Percentiles rank a stretch among this genome's conserved stretches.
phyloP scores from a whole-genome alignment of 2,113 vertebrate species.

The Rostratula benghalensis region DNA sequence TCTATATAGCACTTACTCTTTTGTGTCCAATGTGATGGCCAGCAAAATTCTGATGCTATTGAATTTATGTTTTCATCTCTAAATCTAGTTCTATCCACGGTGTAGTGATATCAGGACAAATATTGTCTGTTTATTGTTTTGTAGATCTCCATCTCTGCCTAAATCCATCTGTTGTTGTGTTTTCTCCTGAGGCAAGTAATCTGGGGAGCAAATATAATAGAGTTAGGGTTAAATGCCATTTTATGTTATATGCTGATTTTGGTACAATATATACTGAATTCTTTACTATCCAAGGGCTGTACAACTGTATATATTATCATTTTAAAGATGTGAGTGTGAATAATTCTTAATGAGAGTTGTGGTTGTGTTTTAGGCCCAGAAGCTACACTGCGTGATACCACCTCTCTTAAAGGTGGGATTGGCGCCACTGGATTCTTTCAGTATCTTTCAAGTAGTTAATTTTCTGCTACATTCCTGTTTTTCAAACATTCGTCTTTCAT shows the following conservation, averaged over 20 bases:
- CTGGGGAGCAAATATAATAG: background rate
- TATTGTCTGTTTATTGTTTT: background rate
- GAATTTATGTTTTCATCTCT: background rate
- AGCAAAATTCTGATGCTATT: background rate
- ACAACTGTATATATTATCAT: background rate
- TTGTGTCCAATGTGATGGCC: background rate
- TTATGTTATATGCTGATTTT: background rate
- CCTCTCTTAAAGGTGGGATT: background rate
- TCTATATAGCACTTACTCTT: background rate
- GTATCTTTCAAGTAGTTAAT: background rate
- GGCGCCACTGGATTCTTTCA: background rate
- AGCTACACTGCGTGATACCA: background rate
- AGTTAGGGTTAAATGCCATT: background rate
- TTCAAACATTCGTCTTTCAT: slow-evolving; percentile 12
- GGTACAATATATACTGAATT: background rate
- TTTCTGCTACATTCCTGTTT: slow-evolving; percentile 18
- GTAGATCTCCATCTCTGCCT: background rate
- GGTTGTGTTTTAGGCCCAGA: background rate
- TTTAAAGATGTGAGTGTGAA: background rate
- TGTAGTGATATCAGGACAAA: background rate
- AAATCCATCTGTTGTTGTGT: background rate
- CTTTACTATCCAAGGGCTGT: background rate
- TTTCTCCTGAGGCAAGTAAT: background rate
- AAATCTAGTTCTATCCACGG: background rate
- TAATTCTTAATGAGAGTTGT: background rate